Percentiles rank a stretch among this genome's conserved stretches.
Conservation (phyloP, 2,888 invertebrate genomes). For the Folsomia manolachei region DNA sequence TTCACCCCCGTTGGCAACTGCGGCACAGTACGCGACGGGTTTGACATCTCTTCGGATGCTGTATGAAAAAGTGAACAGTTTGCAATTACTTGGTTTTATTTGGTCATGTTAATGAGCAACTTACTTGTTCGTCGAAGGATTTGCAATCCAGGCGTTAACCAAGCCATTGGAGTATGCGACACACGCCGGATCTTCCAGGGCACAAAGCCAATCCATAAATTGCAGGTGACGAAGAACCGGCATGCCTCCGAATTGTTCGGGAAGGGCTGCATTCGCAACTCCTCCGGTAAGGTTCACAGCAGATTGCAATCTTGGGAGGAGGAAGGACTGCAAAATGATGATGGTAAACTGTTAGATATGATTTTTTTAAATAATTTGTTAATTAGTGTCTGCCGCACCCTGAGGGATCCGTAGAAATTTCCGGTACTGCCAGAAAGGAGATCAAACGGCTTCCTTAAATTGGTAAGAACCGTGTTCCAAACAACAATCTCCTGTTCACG, state of each 20-base stretch:
- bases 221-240: conserved; percentile 36
- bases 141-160: conserved; percentile 23
- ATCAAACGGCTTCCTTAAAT: conserved; percentile 29
- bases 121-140: conserved; percentile 26
- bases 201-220: conserved; percentile 42
- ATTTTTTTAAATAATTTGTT: neutral
- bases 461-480: conserved; percentile 39
- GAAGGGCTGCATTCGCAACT: conserved; percentile 8
- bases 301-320: conserved; percentile 30
- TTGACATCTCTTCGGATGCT: conserved; percentile 35
- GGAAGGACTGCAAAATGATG: conserved; percentile 19
- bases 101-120: neutral
- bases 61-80: too few species aligned
- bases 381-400: conserved; percentile 17
- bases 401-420: conserved; percentile 17
- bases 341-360: neutral
- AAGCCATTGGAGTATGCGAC: conserved; percentile 9
- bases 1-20: conserved; percentile 26
- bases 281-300: conserved; percentile 30
- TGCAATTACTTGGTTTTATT: neutral
- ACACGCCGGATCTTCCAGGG: conserved; percentile 36
- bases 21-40: conserved; percentile 37
- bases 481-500: conserved; percentile 35
- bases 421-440: conserved; percentile 23
- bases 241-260: conserved; percentile 25